These are phyloP conservation scores for Aphaenogaster rudis DNA, from an alignment of 1,140 invertebrate genomes.

Conservation along the genomic window DNA sequence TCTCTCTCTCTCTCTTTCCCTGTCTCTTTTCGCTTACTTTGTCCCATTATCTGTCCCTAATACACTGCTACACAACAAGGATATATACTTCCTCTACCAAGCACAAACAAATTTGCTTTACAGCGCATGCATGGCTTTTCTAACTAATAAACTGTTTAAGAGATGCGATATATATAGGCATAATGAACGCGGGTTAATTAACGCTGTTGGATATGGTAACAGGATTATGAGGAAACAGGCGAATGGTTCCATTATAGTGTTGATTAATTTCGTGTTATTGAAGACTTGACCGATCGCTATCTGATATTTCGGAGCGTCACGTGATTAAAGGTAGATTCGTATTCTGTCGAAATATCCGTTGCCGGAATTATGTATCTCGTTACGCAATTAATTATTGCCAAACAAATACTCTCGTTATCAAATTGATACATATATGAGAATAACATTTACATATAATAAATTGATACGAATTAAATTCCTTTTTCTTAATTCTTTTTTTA, in stretches of 20 bases:
- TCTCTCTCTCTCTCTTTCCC: slow-evolving; percentile 48
- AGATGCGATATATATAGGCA: not conserved
- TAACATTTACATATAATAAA: slow-evolving; percentile 28
- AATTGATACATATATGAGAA: not conserved
- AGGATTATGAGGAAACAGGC: slow-evolving; percentile 21
- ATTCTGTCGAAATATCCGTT: not conserved
- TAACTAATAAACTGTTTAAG: slow-evolving; percentile 47
- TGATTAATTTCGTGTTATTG: slow-evolving; percentile 53
- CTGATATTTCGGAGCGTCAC: slow-evolving; percentile 31
- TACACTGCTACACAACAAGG: not conserved
- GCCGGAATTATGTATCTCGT: not conserved
- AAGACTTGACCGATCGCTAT: slow-evolving; percentile 28
- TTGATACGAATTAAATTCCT: not conserved
- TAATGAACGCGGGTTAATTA: slow-evolving; percentile 34
- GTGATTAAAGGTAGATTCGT: slow-evolving; percentile 25
- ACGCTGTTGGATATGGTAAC: not conserved
- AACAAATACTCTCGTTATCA: not conserved
- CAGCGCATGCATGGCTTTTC: slow-evolving; percentile 57
- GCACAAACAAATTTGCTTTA: slow-evolving; percentile 33
- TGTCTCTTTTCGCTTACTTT: slow-evolving; percentile 13
- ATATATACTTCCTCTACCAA: not conserved
- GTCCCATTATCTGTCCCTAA: not conserved
- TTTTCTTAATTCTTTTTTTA: not conserved
- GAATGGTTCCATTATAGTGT: slow-evolving; percentile 33
- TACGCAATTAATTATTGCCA: slow-evolving; percentile 33